These are phyloP conservation scores for Prunella fulvescens DNA, from an alignment of 2,113 vertebrate genomes.

Conservation along the genomic window DNA sequence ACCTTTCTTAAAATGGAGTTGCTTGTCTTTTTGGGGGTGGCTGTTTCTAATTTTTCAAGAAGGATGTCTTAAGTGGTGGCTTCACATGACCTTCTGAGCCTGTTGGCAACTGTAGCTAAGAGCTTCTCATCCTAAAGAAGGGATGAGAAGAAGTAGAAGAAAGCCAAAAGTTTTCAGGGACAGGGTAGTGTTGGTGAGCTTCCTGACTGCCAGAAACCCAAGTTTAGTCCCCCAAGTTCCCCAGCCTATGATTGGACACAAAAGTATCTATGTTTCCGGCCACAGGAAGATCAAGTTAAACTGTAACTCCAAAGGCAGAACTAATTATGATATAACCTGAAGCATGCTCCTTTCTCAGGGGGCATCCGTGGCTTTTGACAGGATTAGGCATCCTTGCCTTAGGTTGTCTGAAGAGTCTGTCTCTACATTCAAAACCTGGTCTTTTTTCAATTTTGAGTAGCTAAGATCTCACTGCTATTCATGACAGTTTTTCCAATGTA, in stretches of 20 bases:
- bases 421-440: background rate
- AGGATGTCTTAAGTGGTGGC: background rate
- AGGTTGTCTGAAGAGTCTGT: background rate
- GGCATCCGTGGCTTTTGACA: background rate
- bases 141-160: background rate
- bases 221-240: background rate
- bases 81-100: background rate
- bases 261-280: background rate
- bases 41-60: background rate
- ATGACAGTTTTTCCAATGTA: background rate
- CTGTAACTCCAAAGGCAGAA: background rate
- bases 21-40: background rate
- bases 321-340: background rate
- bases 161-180: background rate
- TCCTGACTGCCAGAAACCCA: background rate
- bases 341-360: background rate
- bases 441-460: background rate
- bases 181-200: background rate
- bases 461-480: background rate
- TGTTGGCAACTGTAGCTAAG: background rate
- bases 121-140: background rate
- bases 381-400: background rate
- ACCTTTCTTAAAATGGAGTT: background rate
- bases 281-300: background rate
- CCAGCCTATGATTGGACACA: fast-evolving